Conservation (phyloP, 2,888 invertebrate genomes). For the Petrolisthes cinctipes region DNA sequence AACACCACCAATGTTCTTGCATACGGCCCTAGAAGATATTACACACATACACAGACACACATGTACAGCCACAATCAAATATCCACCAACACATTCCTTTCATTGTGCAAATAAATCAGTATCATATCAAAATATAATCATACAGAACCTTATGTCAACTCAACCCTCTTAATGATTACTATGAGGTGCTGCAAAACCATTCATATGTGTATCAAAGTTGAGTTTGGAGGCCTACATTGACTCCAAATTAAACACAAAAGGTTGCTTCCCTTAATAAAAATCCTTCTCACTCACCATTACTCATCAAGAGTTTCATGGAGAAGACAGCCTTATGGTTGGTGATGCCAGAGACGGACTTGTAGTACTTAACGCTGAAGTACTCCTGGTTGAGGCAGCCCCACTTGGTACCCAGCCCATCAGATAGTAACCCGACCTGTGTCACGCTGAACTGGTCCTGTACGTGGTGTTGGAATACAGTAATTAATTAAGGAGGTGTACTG, state of each 20-base stretch:
- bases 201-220: background rate
- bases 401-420: slow-evolving; percentile 6
- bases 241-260: background rate
- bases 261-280: background rate
- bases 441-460: slow-evolving; percentile 51
- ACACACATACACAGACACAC: background rate
- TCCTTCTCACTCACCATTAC: background rate
- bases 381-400: slow-evolving; percentile 3
- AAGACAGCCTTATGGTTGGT: slow-evolving; percentile 39
- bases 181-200: too few relatives aligned
- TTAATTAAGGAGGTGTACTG: too few relatives aligned
- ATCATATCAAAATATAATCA: too few relatives aligned
- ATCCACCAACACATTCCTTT: too few relatives aligned
- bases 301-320: slow-evolving; percentile 4
- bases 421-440: background rate
- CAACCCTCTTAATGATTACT: too few relatives aligned
- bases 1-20: too few relatives aligned
- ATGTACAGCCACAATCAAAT: too few relatives aligned
- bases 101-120: too few relatives aligned
- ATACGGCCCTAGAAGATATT: background rate
- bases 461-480: background rate
- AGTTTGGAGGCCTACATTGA: too few relatives aligned
- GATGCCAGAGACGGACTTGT: slow-evolving; percentile 10
- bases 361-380: background rate
- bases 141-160: too few relatives aligned